These are phyloP conservation scores for Notothenia rossii DNA, from an alignment of 2,113 vertebrate species.

Conservation along the genomic window DNA sequence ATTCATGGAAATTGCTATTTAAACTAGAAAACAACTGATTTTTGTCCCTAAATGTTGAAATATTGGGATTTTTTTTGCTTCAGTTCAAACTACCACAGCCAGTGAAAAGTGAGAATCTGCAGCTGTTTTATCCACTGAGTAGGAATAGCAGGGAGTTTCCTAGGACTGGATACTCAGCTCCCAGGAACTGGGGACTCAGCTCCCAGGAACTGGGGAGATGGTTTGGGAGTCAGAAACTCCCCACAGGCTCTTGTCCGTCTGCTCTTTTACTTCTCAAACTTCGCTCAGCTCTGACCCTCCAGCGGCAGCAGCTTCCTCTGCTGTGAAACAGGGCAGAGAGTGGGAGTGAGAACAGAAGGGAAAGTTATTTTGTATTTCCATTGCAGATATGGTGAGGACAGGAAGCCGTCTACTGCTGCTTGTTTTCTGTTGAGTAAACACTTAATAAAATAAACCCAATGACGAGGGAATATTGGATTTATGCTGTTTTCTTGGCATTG, in stretches of 20 bases:
- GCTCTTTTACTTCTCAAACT: constrained; percentile 45
- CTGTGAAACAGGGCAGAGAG: constrained; percentile 69
- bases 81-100: constrained; percentile 51
- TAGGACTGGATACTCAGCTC: constrained; percentile 61
- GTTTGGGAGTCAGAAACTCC: constrained; percentile 63
- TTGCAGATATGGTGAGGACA: constrained; percentile 30
- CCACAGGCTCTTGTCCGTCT: constrained; percentile 58
- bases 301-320: constrained; percentile 69
- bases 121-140: constrained; percentile 66
- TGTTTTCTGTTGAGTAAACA: constrained; percentile 27
- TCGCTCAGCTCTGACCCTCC: constrained; percentile 57
- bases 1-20: background rate
- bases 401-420: constrained; percentile 51
- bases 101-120: constrained; percentile 71
- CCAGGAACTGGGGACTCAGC: constrained; percentile 54
- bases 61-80: background rate
- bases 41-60: background rate
- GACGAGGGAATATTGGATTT: background rate
- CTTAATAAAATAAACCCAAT: constrained; percentile 9
- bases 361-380: constrained; percentile 41
- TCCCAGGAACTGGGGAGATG: constrained; percentile 64
- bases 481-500: constrained; percentile 8
- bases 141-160: constrained; percentile 77
- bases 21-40: background rate
- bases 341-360: constrained; percentile 75